Base-by-base conservation (phyloP, 2,888 invertebrate genomes). In the Stenolophus ochropezus region DNA sequence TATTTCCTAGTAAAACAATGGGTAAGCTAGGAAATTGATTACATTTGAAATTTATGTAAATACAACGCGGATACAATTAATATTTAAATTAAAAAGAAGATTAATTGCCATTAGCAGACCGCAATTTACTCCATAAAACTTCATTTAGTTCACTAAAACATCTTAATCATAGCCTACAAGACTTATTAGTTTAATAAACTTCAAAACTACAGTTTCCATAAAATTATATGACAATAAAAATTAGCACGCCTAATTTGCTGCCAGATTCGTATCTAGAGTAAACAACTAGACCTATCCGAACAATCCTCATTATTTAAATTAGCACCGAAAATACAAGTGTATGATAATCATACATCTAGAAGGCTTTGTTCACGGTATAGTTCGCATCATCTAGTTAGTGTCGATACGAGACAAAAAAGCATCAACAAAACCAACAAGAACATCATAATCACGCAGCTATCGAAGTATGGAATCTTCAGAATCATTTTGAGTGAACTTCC, bases 211-310 rank as follows among this genome's bases (percentile, higher is more conserved):
- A 61, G 61, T 61, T 61, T 25, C n/a, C n/a, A 8, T 61, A 21
- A 61, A 69, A 69, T 33, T 69, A 61, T 69, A 69, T 69, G 65
- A 69, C 65, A 69, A 69, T 69, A 69, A 69, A 69, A 69, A 69
- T 69, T 69, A 27, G 27, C 27, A 18, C 16, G 27, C 18, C 33
- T 33, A 69, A 69, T 69, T 69, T 33, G 27, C 27, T 14, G 8
- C 27, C 6, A 61, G 65, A 69, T 69, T 20, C n/a, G 5, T 11
- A 69, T 69, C 65, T 69, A 14, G 18, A 33, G 18, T 27, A 69
- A 69, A 69, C 65, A 69, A 69, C 18, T 16, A 16, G n/a, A 18
- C 2, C 33, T 33, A 18, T 33, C 16, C 1, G 27, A 65, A 33
- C 16, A 33, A 65, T 33, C 33, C 65, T 65, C 33, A 69, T 69